Percentiles rank a stretch among this genome's conserved stretches.
These are phyloP conservation scores for Mionectes macconnelli DNA, from an alignment of 2,113 vertebrate species.

Conservation along the genomic window DNA sequence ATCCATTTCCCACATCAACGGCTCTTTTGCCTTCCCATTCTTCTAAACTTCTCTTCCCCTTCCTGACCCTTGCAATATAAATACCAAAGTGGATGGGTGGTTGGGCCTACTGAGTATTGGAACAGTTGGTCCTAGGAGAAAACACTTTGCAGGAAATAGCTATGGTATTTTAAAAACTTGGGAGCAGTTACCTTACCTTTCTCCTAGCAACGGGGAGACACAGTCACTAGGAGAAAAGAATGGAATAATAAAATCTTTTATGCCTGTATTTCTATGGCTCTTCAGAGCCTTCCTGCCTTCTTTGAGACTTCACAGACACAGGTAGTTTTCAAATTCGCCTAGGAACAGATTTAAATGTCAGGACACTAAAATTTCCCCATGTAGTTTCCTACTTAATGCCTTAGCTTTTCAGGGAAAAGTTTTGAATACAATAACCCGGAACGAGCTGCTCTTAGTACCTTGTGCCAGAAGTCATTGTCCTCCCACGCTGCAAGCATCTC, in stretches of 20 bases:
- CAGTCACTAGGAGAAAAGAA: neutral
- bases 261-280: neutral
- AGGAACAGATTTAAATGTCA: neutral
- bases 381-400: neutral
- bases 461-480: neutral
- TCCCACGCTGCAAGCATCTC: neutral
- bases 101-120: neutral
- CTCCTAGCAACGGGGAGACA: neutral
- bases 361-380: neutral
- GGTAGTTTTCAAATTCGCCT: neutral
- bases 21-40: neutral
- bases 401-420: neutral
- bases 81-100: neutral
- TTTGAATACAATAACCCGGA: neutral
- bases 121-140: neutral
- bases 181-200: neutral
- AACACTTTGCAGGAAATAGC: neutral
- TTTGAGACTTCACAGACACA: neutral
- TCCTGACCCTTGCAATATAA: neutral
- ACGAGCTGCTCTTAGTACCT: neutral
- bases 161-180: neutral
- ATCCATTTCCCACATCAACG: rapidly evolving
- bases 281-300: neutral
- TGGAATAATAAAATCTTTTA: constrained; percentile 13
- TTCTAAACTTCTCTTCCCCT: neutral